Base-by-base conservation (phyloP, 2,113 vertebrate genomes). In the Rhabdomys dilectus region DNA sequence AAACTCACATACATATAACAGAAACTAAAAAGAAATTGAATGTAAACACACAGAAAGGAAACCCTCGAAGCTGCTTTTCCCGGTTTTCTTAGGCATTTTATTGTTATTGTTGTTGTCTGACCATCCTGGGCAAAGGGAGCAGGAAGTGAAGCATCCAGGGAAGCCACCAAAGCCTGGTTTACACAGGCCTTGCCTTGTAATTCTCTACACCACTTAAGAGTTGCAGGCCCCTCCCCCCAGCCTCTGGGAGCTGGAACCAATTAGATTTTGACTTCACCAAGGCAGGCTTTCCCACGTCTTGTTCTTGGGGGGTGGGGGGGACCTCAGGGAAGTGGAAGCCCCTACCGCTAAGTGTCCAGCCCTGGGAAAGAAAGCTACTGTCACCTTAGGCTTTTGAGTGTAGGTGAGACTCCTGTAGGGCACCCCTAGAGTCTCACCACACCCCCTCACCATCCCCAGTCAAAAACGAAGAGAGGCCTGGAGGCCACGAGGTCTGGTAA, bases 241-340 rank as follows among this genome's bases (percentile, higher is more conserved):
- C 66, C 77, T 64, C 75, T 16, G 3, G 0, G 93, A 92, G 70
- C 93, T 96, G 93, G 85, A 96, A 95, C 82, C 76, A 95, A 95
- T 95, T 96, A 93, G 90, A 68, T 62, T 85, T 60, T 95, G 70
- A 96, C 94, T 60, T 93, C 91, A 53, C n/a, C 93, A 64, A 5
- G 29, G 93, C 85, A 34, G 29, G 73, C 70, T 95, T 96, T 87
- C 82, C 64, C 82, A 73, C 12, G 73, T 88, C 73, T 81, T 62
- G 81, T 58, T 53, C 77, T 82, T 73, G 64, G 36, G 13, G 51
- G 45, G 45, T 3, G 45, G 45, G 45, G 45, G 51, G 56, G 39
- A 31, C 39, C 15, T 34, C 7, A 34, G 17, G 80, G 60, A 51
- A 77, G 62, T 11, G 60, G n/a, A 94, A 70, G 42, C 75, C 31